Evolutionary conservation across 2,113 vertebrate species (phyloP).

Genomic region (Spilogale gracilis): DNA sequence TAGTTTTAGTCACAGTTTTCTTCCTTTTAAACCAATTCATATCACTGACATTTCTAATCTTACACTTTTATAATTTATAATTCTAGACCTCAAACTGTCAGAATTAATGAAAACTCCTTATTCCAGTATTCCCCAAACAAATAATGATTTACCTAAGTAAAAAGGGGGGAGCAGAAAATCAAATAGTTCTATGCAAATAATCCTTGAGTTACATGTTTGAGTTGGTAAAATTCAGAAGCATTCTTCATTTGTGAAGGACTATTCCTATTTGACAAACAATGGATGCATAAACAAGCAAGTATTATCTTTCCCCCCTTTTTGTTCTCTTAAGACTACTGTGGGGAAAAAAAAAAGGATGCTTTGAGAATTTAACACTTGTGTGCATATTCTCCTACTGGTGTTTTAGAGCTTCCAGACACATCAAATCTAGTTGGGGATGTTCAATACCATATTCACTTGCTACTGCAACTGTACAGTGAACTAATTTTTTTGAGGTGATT

Average conservation of each 20-base stretch:
- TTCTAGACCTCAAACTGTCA: conserved; percentile 7
- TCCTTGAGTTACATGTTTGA: not conserved
- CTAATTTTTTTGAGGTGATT: conserved; percentile 83
- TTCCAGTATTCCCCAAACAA: conserved; percentile 2
- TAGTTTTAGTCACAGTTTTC: conserved; percentile 41
- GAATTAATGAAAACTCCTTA: conserved; percentile 20
- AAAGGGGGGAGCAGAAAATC: not conserved
- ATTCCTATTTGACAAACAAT: conserved; percentile 44
- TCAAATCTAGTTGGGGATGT: conserved; percentile 63
- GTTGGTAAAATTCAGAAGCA: not conserved
- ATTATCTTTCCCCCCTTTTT: not conserved
- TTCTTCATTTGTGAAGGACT: not conserved
- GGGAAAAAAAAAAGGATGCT: not conserved
- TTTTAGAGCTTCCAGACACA: conserved; percentile 68
- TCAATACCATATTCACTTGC: conserved; percentile 77
- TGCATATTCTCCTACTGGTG: conserved; percentile 24
- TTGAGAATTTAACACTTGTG: conserved; percentile 40
- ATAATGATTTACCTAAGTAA: not conserved
- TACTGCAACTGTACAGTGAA: conserved; percentile 75
- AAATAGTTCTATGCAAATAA: not conserved
- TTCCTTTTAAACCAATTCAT: conserved; percentile 7
- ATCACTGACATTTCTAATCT: conserved; percentile 24
- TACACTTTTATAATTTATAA: conserved; percentile 39
- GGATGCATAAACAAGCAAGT: not conserved
- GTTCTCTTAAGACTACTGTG: not conserved